Evolutionary conservation across 1,140 invertebrate species (phyloP), one percentile per base, ranked within the genome.

Genomic region (Drosophila eugracilis): DNA sequence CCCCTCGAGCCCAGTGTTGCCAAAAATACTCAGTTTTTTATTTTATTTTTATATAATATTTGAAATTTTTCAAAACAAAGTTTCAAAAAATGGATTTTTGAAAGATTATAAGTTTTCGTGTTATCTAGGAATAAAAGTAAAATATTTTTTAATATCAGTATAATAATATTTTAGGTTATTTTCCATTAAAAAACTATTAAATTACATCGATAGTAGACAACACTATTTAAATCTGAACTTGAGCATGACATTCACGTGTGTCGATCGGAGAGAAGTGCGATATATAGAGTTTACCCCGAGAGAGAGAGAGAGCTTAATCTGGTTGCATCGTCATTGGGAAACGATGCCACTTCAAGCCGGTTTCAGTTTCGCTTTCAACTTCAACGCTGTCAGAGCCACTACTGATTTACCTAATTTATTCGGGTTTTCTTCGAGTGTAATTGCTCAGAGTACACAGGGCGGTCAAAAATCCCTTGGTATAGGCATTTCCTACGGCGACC

Each of bases 221-320:
- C 60, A 21, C 50, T 37, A 45, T 30, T 39, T 2, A 17, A 42
- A 73, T 55, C 49, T 78, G 78, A 83, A 65, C 78, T 83, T 83
- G 78, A 57, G 78, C 78, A 78, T 83, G 74, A 57, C 78, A 83
- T 81, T 81, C 78, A 83, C 74, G 78, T 75, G 77, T 45, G 57
- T 17, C 6, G 19, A 10, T n/a, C 7, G 28, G 34, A 57, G 30
- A 45, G 36, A 22, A 22, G 30, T 26, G 37, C 10, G 24, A 19
- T 30, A 39, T 10, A 21, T 34, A 28, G 41, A 22, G 30, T 37
- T 21, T 39, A 4, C 24, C 44, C 3, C 7, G 19, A 32, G 48
- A 69, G 53, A 53, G 28, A 41, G 41, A 70, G 54, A 39, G 19
- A 41, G 36, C 50, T 12, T 48, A 19, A 57, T 21, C 59, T 45